phyloP scores from a whole-genome alignment of 2,888 invertebrate genomes.

The Himalopsyche kuldschensis region DNA sequence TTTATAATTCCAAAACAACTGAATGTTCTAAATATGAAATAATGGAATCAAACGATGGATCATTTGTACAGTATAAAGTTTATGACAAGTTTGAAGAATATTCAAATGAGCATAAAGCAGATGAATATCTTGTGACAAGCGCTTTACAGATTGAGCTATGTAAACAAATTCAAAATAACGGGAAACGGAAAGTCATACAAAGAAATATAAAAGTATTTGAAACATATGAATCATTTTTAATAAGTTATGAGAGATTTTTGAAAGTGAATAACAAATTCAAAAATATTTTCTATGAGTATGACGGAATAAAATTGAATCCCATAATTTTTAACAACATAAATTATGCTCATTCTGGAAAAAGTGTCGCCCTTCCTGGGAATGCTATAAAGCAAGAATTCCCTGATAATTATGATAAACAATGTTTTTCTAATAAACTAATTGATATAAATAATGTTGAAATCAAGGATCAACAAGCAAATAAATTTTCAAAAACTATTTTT shows the following conservation, averaged over 20 bases:
- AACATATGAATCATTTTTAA: conserved; percentile 7
- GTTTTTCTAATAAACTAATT: background rate
- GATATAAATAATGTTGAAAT: background rate
- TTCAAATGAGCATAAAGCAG: background rate
- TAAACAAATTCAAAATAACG: background rate
- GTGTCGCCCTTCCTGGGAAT: background rate
- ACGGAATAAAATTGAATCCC: background rate
- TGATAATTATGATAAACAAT: background rate
- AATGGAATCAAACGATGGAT: conserved; percentile 1
- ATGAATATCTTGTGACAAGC: background rate
- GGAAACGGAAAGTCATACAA: background rate
- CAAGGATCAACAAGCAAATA: background rate
- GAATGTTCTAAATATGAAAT: background rate
- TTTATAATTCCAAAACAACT: background rate
- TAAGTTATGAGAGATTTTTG: background rate
- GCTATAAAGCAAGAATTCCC: background rate
- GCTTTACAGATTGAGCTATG: background rate
- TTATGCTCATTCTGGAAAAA: background rate
- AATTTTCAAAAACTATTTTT: background rate
- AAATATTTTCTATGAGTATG: background rate
- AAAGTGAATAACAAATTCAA: background rate
- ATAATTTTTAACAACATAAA: background rate
- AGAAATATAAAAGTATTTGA: background rate
- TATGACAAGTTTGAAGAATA: background rate
- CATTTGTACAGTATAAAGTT: background rate